Base-by-base conservation (phyloP, 2,888 invertebrate species). In the Patella pellucida region DNA sequence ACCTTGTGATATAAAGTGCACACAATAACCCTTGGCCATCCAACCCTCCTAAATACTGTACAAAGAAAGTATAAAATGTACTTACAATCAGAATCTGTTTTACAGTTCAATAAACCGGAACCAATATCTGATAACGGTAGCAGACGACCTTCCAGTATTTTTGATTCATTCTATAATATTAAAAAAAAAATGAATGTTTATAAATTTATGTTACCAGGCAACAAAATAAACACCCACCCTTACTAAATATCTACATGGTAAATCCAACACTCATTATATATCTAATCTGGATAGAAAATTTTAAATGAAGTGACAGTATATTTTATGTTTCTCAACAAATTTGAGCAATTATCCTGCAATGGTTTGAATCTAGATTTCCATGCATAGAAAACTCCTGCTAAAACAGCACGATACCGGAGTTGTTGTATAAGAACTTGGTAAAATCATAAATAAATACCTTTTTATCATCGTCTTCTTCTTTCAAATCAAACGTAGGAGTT, bases 401-500 rank as follows among this genome's bases (percentile, higher is more conserved):
- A 41, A 41, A 41, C 41, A 41, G 7, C 41, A 41, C 9, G 9
- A 41, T 5, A 31, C 4, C 4, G 0, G 31, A 31, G 31, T 31
- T 31, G 31, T 16, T 51, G 15, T 31, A 31, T 5, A 31, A 5
- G 31, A 27, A 72, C 27, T 31, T 23, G 11, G n/a, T 73, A 16
- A 11, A 15, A 41, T 15, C 16, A 41, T 52, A 41, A 11, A 62
- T 15, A 14, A 69, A 31, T 69, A 80, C 79, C 76, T 79, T 74
- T 11, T 76, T 69, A 62, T 76, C 74, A 4, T 73, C 76, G 1
- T 74, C 78, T 4, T 82, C 85, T 51, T 82, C 81, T 11, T 80
- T 72, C 19, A 95, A 89, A 89, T 95, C 96, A 90, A 98, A 98
- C 89, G 95, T 94, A 9, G 96, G 91, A 52, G 87, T 85, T 84